Evolutionary conservation across 2,797 vertebrate species (phyloP), one percentile per base, ranked within the genome.

Genomic region (Hoplostethus atlanticus): DNA sequence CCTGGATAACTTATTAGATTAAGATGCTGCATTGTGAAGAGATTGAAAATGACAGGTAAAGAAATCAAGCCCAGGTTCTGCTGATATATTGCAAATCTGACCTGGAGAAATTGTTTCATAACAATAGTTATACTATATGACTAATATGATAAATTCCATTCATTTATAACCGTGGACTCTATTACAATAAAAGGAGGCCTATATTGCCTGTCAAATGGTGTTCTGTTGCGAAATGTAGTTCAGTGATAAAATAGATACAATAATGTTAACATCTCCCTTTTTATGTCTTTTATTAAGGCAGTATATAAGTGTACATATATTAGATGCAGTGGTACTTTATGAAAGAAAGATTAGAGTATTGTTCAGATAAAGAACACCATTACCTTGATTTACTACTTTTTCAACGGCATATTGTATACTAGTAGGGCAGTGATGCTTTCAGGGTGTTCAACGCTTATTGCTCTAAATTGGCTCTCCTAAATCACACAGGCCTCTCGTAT

Each of bases 401-500:
- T 93, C 92, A 92, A 92, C 92, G 93, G 93, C 92, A 92, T 87
- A 86, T 71, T 73, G 84, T 84, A 88, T 85, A 81, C 77, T 68
- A 60, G 80, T 67, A 58, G 80, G 38, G 58, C 77, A 21, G 86
- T 89, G 91, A 91, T 84, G 87, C 90, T 79, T 93, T 92, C 89
- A 89, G 65, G 76, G 87, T 86, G 80, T 88, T 90, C 91, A 87
- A 84, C 92, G 91, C 90, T 93, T 94, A 93, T 93, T 89, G 92
- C 91, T 92, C 92, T 93, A 93, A 95, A 95, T 94, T 93, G 93
- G 91, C 89, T 94, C 86, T 80, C 90, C 75, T 95, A 94, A 95
- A 94, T 95, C 93, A 94, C 73, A 70, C 87, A 47, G 62, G 87
- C 89, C 90, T 91, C 92, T 88, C 57, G 55, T 89, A 92, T 89